Base-by-base conservation (phyloP, 1,140 invertebrate species). In the Papilio dardanus region DNA sequence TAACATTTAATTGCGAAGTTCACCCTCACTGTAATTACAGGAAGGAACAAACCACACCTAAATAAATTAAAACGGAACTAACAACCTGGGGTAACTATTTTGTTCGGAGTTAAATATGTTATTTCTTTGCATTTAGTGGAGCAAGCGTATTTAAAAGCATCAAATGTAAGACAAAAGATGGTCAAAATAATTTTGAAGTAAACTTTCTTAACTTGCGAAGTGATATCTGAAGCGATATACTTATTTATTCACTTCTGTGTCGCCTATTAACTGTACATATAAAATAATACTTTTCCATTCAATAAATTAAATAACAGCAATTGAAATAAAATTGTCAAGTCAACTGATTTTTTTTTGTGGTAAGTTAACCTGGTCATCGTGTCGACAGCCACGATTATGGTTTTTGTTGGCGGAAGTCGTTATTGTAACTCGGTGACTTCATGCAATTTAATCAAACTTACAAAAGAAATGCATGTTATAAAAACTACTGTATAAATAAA, bases 11-110 rank as follows among this genome's bases (percentile, higher is more conserved):
- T 35, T 37, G 33, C 42, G 54, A 58, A 21, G 33, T 54, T 54
- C 71, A 54, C 71, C 50, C 71, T 73, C 33, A 14, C 42, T 58
- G 28, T 73, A 58, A 73, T 73, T 58, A 73, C 30, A 35, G 46
- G 71, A 50, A 73, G 46, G 46, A 58, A 58, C 54, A 69, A 69
- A 69, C 67, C 67, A 69, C 67, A 69, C 67, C 67, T 40, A 69
- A 40, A 69, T 69, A 69, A 40, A 42, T 69, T 69, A 19, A 37
- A 69, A 69, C 33, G 21, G 19, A 69, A 24, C 33, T 40, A 69
- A 69, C 67, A 35, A 19, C 54, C 24, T 28, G 14, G 54, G 67
- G 33, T 37, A 37, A 3, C 35, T 67, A 66, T 40, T 37, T 58
- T 24, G 54, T 62, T 62, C 21, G n/a, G n/a, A n/a, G 46, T 50